Evolutionary conservation across 2,797 vertebrate species (phyloP).

Genomic region (Cyprinodon diabolis): DNA sequence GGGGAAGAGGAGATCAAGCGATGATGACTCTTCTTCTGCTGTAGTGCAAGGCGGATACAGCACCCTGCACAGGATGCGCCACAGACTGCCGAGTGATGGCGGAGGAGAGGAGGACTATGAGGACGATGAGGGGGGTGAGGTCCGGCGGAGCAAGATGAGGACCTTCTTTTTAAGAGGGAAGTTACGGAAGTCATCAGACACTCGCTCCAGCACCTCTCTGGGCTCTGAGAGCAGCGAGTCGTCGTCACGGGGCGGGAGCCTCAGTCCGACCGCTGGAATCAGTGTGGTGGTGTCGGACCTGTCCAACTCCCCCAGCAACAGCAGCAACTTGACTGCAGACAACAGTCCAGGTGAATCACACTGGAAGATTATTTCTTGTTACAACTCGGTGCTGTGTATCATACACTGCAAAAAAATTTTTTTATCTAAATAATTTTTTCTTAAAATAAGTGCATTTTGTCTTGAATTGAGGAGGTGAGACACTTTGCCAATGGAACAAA

Average conservation of each 20-base stretch:
- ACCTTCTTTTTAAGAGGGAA: slow-evolving; percentile 91
- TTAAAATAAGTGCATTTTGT: too few relatives aligned
- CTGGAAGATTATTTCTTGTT: neutral
- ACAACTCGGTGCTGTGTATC: neutral
- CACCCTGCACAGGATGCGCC: slow-evolving; percentile 69
- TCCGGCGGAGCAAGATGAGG: slow-evolving; percentile 89
- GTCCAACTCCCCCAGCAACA: slow-evolving; percentile 85
- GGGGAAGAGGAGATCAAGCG: slow-evolving; percentile 85
- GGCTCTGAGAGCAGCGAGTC: slow-evolving; percentile 94
- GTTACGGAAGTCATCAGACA: slow-evolving; percentile 91
- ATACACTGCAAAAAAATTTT: too few relatives aligned
- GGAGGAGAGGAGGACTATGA: slow-evolving; percentile 89
- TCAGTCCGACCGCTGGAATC: slow-evolving; percentile 85
- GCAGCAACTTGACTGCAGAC: slow-evolving; percentile 90
- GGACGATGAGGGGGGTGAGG: slow-evolving; percentile 82
- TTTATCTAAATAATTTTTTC: too few relatives aligned
- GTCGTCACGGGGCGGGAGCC: slow-evolving; percentile 91
- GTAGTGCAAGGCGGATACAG: slow-evolving; percentile 85
- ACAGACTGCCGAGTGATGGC: slow-evolving; percentile 76
- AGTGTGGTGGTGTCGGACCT: slow-evolving; percentile 83
- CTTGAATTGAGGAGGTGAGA: too few relatives aligned
- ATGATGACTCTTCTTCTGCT: slow-evolving; percentile 89
- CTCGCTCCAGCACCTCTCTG: slow-evolving; percentile 91
- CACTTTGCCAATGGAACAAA: too few relatives aligned
- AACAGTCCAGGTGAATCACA: slow-evolving; percentile 84